Conservation (phyloP, 92 coral and sea anemone species). For the Porites cylindrica region DNA sequence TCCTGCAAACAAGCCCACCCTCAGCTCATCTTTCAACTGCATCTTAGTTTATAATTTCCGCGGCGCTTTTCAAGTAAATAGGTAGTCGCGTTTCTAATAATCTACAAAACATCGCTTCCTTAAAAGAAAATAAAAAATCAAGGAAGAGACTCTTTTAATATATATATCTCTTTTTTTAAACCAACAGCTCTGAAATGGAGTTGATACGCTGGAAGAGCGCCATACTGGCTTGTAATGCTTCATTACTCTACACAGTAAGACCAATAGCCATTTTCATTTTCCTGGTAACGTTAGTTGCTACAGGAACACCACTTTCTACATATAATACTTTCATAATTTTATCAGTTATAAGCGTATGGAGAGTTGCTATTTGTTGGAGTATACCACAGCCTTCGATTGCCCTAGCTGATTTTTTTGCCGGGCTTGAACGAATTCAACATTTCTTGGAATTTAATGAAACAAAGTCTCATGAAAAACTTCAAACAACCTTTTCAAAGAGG, state of each 20-base stretch:
- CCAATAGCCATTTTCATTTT: slow-evolving; percentile 58
- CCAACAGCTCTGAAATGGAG: slow-evolving; percentile 30
- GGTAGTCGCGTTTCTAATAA: too few relatives aligned
- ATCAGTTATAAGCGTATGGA: slow-evolving; percentile 46
- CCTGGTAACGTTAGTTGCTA: slow-evolving; percentile 36
- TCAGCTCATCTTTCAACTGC: too few relatives aligned
- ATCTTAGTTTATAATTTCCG: too few relatives aligned
- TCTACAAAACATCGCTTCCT: too few relatives aligned
- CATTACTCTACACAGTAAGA: slow-evolving; percentile 60
- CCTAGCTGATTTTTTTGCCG: slow-evolving; percentile 65
- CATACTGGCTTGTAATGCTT: slow-evolving; percentile 60
- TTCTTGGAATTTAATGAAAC: slow-evolving; percentile 30
- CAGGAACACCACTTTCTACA: slow-evolving; percentile 53
- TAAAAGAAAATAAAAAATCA: too few relatives aligned
- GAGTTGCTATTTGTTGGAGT: slow-evolving; percentile 62
- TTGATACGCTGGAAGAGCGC: slow-evolving; percentile 51
- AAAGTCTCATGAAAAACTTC: not conserved
- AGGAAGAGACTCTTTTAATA: too few relatives aligned
- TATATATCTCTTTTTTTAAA: too few relatives aligned
- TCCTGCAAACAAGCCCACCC: too few relatives aligned
- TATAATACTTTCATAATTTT: slow-evolving; percentile 71
- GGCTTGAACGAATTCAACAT: slow-evolving; percentile 54
- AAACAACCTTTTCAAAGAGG: not conserved
- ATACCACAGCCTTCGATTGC: slow-evolving; percentile 51
- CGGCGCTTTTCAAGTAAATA: too few relatives aligned